Evolutionary conservation across 2,888 invertebrate species (phyloP), one percentile per base, ranked within the genome.

Genomic region (Sesia apiformis): DNA sequence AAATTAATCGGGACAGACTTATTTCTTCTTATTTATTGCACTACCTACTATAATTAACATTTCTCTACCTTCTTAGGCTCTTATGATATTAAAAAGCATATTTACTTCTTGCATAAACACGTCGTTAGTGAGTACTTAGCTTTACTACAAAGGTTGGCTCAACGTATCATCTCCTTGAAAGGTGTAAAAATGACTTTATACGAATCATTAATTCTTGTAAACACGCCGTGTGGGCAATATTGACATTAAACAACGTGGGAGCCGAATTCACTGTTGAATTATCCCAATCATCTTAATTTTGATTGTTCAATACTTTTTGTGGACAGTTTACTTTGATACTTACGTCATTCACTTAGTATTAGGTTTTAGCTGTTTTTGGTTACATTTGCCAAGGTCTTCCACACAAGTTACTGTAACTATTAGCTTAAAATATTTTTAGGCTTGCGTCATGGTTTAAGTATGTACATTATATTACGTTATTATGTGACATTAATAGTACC

Each of bases 171-270:
- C 59, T 69, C 76, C 76, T 81, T 80, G 76, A 59, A 54, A 78
- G 63, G 76, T 81, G 78, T 72, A 60, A 78, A 78, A 69, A 65
- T 67, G 59, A 56, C 59, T 66, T 58, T 66, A 61, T 67, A 64
- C 65, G 59, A 57, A 52, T 54, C 59, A 54, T 59, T 58, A 52
- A 57, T 52, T 55, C 54, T 53, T 43, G 41, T 55, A 53, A 52
- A 46, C 5, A 4, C 46, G 58, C 56, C 46, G 52, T 52, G 57
- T 56, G 52, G 59, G 56, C 50, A 40, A 52, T 40, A 7, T 39
- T 53, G 41, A 55, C 56, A 56, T 55, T 58, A 38, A 52, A 5
- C 5, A 52, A 41, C 53, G 55, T 58, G 56, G 58, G 56, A 39
- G 40, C 42, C 52, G 39, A 8, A 50, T 52, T 54, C 57, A 52